Percentiles rank a stretch among this genome's conserved stretches.
Conservation (phyloP, 2,797 vertebrate species). For the Rachycentron canadum region DNA sequence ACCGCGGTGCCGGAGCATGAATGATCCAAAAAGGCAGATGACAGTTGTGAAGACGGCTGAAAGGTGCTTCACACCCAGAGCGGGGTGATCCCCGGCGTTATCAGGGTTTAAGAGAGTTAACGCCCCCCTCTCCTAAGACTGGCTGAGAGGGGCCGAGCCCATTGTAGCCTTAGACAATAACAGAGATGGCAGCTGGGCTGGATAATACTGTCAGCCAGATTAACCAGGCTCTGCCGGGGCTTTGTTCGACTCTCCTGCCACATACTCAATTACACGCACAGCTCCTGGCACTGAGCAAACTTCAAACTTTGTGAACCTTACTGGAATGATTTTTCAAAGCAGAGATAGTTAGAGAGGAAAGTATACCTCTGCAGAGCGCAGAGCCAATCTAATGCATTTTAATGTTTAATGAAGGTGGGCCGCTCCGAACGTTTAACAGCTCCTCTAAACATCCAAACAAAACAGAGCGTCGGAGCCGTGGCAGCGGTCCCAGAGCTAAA, state of each 20-base stretch:
- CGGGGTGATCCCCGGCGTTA: conserved; percentile 10
- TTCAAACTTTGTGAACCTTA: not conserved
- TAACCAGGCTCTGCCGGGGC: conserved; percentile 49
- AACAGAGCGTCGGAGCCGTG: conserved; percentile 6
- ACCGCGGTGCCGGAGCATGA: not conserved
- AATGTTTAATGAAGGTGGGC: conserved; percentile 15
- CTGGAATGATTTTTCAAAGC: not conserved
- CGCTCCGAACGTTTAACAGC: not conserved
- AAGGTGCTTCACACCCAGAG: conserved; percentile 25
- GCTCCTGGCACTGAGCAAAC: not conserved
- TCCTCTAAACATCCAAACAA: conserved; percentile 10
- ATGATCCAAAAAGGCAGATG: conserved; percentile 35
- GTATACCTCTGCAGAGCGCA: not conserved
- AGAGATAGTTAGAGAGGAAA: not conserved
- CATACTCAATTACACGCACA: conserved; percentile 32
- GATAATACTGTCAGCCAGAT: conserved; percentile 68
- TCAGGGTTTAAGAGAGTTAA: conserved; percentile 18
- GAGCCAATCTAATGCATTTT: not conserved
- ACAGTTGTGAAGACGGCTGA: conserved; percentile 44
- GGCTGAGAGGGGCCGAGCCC: conserved; percentile 30
- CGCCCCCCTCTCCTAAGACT: conserved; percentile 29
- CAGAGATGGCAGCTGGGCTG: conserved; percentile 69
- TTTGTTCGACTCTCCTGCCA: conserved; percentile 51
- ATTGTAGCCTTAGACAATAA: conserved; percentile 52
- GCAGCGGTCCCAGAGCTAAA: conserved; percentile 35